Percentiles rank a stretch among this genome's conserved stretches.
These are phyloP conservation scores for Hoplodrina ambigua DNA, from an alignment of 2,888 invertebrate genomes.

Conservation along the genomic window DNA sequence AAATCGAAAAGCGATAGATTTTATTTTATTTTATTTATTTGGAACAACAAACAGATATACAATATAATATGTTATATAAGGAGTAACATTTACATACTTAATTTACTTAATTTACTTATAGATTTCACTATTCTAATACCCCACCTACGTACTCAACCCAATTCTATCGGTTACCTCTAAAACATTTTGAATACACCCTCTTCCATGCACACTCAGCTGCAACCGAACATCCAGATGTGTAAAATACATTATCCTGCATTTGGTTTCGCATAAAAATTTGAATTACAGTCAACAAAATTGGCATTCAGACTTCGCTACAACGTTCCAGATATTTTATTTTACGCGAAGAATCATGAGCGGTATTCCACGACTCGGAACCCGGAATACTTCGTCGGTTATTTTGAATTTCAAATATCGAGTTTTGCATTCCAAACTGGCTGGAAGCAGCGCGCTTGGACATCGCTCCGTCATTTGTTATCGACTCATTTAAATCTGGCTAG, in stretches of 20 bases:
- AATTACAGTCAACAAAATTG: constrained; percentile 78
- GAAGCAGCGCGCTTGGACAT: constrained; percentile 77
- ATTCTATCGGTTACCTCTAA: background rate
- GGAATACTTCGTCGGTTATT: constrained; percentile 79
- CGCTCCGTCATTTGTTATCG: constrained; percentile 71
- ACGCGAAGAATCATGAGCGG: constrained; percentile 81
- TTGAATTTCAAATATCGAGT: constrained; percentile 89
- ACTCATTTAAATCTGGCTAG: constrained; percentile 71
- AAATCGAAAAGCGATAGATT: background rate
- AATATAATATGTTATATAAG: too few species aligned
- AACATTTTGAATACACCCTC: constrained; percentile 5
- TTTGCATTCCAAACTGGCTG: constrained; percentile 87
- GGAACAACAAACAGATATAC: too few species aligned
- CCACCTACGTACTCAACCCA: background rate
- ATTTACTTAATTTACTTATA: too few species aligned
- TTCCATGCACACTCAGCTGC: constrained; percentile 15
- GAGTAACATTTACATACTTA: too few species aligned
- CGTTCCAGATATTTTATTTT: constrained; percentile 83
- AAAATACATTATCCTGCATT: constrained; percentile 50
- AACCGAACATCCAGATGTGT: constrained; percentile 45
- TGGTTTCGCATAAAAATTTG: constrained; percentile 58
- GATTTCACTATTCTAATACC: background rate
- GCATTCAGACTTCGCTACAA: constrained; percentile 79
- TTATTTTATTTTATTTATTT: too few species aligned
- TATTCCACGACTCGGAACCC: constrained; percentile 69